A percentile compares a stretch with the other conserved stretches of the same genome.
phyloP scores from a whole-genome alignment of 2,888 invertebrate genomes.

The Sinodicranocentrus sp. region DNA sequence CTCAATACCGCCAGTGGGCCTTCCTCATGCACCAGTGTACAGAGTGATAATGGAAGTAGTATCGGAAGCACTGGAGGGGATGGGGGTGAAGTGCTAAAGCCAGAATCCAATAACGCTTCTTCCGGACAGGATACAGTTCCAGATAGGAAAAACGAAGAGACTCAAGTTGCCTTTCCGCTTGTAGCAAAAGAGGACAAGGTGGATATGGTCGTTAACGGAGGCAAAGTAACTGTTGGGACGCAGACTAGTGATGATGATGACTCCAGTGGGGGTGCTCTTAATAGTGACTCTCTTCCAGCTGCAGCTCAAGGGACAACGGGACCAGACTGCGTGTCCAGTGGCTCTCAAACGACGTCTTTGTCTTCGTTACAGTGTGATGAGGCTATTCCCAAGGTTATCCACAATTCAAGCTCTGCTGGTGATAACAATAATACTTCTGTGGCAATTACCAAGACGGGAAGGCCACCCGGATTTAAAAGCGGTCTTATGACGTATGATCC shows the following conservation, averaged over 20 bases:
- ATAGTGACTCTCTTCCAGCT: no score
- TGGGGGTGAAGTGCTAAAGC: neutral
- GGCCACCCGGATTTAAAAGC: slow-evolving; percentile 81
- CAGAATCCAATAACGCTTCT: slow-evolving; percentile 22
- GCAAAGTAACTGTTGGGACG: slow-evolving; percentile 89
- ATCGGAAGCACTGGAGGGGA: slow-evolving; percentile 37
- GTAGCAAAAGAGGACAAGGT: slow-evolving; percentile 32
- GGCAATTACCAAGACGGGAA: slow-evolving; percentile 29
- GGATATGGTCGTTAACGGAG: slow-evolving; percentile 47
- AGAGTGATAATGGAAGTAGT: slow-evolving; percentile 58
- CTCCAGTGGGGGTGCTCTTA: slow-evolving; percentile 78
- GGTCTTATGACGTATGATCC: slow-evolving; percentile 89
- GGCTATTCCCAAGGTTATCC: slow-evolving; percentile 24
- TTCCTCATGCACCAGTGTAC: slow-evolving; percentile 53
- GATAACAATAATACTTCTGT: slow-evolving; percentile 43
- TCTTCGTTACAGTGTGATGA: slow-evolving; percentile 61
- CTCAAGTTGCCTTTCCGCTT: slow-evolving; percentile 46
- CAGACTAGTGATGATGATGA: slow-evolving; percentile 91
- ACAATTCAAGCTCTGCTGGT: slow-evolving; percentile 25
- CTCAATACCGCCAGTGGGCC: slow-evolving; percentile 58
- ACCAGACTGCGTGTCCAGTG: slow-evolving; percentile 41
- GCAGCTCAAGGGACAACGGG: slow-evolving; percentile 26
- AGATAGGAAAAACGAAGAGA: slow-evolving; percentile 37
- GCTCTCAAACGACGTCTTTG: slow-evolving; percentile 39
- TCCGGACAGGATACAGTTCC: slow-evolving; percentile 4